phyloP scores from a whole-genome alignment of 2,888 invertebrate species.

The Lathronympha strigana region DNA sequence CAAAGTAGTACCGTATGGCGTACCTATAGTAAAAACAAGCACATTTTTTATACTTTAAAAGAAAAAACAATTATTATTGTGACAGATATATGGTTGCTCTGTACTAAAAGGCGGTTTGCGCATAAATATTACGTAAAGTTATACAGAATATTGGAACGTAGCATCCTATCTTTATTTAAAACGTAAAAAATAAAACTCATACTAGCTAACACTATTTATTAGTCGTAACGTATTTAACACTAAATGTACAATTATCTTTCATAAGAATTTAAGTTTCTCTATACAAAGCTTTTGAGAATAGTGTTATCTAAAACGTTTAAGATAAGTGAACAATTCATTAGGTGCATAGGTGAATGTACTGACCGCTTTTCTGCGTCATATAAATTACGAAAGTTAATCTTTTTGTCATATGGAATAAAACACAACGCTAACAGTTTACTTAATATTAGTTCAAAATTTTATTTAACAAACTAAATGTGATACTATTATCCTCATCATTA shows the following conservation, averaged over 20 bases:
- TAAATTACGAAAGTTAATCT: neutral
- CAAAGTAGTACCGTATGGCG: no score
- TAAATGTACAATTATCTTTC: conserved; percentile 11
- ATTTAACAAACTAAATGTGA: conserved; percentile 53
- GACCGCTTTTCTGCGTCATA: neutral
- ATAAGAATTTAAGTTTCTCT: neutral
- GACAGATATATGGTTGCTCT: no score
- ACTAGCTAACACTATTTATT: conserved; percentile 10
- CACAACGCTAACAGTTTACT: neutral
- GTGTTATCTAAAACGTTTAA: conserved; percentile 25
- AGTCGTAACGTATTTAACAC: neutral
- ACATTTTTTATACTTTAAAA: no score
- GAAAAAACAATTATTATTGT: no score
- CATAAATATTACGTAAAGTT: conserved; percentile 7
- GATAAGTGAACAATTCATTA: conserved; percentile 29
- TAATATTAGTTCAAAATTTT: conserved; percentile 46
- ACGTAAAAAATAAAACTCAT: conserved; percentile 3
- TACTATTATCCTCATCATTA: conserved; percentile 55
- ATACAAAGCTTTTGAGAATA: neutral
- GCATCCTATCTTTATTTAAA: neutral
- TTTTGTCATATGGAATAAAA: neutral
- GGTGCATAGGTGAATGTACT: neutral
- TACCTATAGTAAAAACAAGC: no score
- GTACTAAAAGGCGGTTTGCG: neutral
- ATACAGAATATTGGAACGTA: conserved; percentile 26